phyloP scores from a whole-genome alignment of 1,140 invertebrate species.

The Drosophila repletoides region DNA sequence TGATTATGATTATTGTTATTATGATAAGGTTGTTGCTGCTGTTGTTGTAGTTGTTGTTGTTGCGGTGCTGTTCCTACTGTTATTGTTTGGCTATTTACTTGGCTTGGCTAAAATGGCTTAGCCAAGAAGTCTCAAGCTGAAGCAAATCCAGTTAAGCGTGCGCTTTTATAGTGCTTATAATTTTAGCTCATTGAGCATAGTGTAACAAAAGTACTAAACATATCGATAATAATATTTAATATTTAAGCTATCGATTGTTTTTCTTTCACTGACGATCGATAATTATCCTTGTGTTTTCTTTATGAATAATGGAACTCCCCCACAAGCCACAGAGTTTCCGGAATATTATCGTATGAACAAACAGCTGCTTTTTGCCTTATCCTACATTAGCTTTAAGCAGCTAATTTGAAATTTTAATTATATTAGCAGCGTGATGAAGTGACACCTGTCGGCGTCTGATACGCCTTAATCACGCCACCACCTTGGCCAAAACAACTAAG shows the following conservation, averaged over 20 bases:
- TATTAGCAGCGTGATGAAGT: slow-evolving; percentile 45
- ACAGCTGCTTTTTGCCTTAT: neutral
- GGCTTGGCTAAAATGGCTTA: slow-evolving; percentile 40
- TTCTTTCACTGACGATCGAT: too few relatives aligned
- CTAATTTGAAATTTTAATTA: slow-evolving; percentile 78
- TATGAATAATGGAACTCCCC: too few relatives aligned
- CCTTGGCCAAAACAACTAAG: slow-evolving; percentile 7
- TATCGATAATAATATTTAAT: too few relatives aligned
- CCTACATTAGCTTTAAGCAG: slow-evolving; percentile 25
- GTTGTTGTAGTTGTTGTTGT: slow-evolving; percentile 26
- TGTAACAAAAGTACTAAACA: too few relatives aligned
- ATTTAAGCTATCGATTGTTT: too few relatives aligned
- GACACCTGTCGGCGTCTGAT: slow-evolving; percentile 63
- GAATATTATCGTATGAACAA: slow-evolving; percentile 27
- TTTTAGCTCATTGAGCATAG: slow-evolving; percentile 25
- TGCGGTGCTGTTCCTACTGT: slow-evolving; percentile 24
- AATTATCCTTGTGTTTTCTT: too few relatives aligned
- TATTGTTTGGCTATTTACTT: slow-evolving; percentile 63
- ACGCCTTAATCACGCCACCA: slow-evolving; percentile 67
- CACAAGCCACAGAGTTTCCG: too few relatives aligned
- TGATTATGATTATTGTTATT: slow-evolving; percentile 76
- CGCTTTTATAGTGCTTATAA: slow-evolving; percentile 54
- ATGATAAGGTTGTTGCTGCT: slow-evolving; percentile 56
- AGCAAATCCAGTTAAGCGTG: slow-evolving; percentile 41
- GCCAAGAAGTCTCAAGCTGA: neutral